These are phyloP conservation scores for Tetheella fluctuosa DNA, from an alignment of 2,888 invertebrate genomes.

Conservation along the genomic window DNA sequence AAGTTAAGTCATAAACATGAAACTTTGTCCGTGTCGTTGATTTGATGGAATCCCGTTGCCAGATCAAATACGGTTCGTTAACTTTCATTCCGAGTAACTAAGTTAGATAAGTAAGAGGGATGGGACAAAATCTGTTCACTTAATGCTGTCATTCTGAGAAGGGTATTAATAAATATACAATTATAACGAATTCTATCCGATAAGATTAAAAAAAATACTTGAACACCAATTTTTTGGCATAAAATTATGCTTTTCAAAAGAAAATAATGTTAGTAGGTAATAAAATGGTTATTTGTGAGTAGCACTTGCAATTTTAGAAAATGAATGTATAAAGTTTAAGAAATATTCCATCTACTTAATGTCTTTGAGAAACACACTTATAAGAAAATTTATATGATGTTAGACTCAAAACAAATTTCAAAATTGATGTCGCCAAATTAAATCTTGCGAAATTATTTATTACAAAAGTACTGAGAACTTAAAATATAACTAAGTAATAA, in stretches of 20 bases:
- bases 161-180: constrained; percentile 21
- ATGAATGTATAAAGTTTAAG: constrained; percentile 7
- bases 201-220: background rate
- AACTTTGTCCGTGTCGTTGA: constrained; percentile 54
- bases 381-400: constrained; percentile 11
- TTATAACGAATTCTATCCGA: background rate
- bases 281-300: background rate
- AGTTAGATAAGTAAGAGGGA: constrained; percentile 55
- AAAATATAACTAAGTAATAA: constrained; percentile 16
- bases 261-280: background rate
- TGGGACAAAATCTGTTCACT: constrained; percentile 46
- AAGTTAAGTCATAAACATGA: constrained; percentile 55
- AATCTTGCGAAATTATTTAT: background rate
- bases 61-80: constrained; percentile 67
- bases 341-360: constrained; percentile 17
- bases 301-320: too few species aligned
- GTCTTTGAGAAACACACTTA: constrained; percentile 16
- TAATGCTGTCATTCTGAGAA: constrained; percentile 30
- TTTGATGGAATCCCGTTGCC: constrained; percentile 60
- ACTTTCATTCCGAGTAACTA: constrained; percentile 59
- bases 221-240: background rate
- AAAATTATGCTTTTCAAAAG: background rate
- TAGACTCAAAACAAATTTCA: constrained; percentile 4
- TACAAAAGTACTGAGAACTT: constrained; percentile 8
- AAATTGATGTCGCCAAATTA: background rate